Base-by-base conservation (phyloP, 2,888 invertebrate species). In the Oxycera nigricornis region DNA sequence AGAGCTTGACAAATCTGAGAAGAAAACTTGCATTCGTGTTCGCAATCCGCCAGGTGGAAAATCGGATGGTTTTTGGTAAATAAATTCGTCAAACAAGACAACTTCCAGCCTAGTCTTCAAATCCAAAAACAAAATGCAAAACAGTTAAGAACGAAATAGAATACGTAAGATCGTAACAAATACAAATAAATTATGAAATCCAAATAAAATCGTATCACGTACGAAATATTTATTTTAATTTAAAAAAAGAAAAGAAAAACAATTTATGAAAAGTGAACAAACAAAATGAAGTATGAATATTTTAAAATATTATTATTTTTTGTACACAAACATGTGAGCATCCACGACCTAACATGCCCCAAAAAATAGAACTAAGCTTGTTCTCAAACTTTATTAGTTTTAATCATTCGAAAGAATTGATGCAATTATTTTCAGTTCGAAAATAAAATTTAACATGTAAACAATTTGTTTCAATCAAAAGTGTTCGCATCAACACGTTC, bases 41-140 rank as follows among this genome's bases (percentile, higher is more conserved):
- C 89, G 92, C 83, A 94, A 95, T 88, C 96, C 96, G 7, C 96
- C 96, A 1, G 96, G 96, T 79, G 96, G 96, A 67, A 92, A 92
- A 84, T 95, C 95, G 14, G 92, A 94, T 72, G 91, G 89, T 57
- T 91, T 95, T 83, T 95, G 94, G 95, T 95, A 93, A 90, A 84
- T 9, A n/a, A n/a, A 55, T 39, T 39, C 41, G 1, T 20, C 24
- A 17, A 52, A 2, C 41, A 61, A 17, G 31, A 57, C 61, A n/a
- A 41, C 72, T 61, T 59, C 72, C 61, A 61, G 35, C 57, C 72
- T 72, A 72, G 72, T 72, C 72, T 72, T 72, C 72, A 30, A 52
- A 70, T 55, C 70, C 70, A 52, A 70, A 70, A 70, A 70, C 28
- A 52, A 70, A 31, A 68, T 65, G 22, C 41, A 68, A 50, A 22